A percentile compares a stretch with the other conserved stretches of the same genome.
Evolutionary conservation across 2,113 vertebrate species (phyloP).

Genomic region (Nesoenas mayeri): DNA sequence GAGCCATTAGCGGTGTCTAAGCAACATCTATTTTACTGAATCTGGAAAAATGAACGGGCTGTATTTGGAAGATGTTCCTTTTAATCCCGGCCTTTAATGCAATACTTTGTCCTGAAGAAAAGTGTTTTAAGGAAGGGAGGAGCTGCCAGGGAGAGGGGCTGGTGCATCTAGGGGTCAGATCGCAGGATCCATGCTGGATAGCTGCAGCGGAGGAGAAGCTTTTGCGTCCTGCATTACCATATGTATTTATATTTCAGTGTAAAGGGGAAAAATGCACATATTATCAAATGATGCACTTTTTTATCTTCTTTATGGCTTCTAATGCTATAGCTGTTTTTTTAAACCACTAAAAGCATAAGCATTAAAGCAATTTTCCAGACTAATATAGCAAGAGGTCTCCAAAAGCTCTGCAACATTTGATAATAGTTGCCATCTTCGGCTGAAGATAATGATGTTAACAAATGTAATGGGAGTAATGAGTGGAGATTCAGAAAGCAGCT

Average conservation of each 20-base stretch:
- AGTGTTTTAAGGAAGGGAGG: not conserved
- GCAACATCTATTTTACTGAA: not conserved
- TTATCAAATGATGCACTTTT: constrained; percentile 62
- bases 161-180: not conserved
- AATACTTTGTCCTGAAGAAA: not conserved
- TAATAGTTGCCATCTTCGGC: constrained; percentile 76
- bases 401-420: constrained; percentile 69
- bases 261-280: constrained; percentile 11
- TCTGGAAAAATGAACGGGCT: not conserved
- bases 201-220: not conserved
- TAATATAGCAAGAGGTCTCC: constrained; percentile 73
- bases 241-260: constrained; percentile 44
- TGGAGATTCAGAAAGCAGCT: constrained; percentile 77
- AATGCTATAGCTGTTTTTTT: constrained; percentile 68
- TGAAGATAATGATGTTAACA: constrained; percentile 79
- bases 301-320: constrained; percentile 69
- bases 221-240: constrained; percentile 2
- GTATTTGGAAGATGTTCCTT: not conserved
- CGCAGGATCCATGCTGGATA: not conserved
- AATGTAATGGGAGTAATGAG: constrained; percentile 80
- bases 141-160: not conserved
- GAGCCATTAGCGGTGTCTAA: accelerated
- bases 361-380: constrained; percentile 80
- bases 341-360: constrained; percentile 76
- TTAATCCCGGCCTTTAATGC: not conserved